Evolutionary conservation across 2,113 vertebrate species (phyloP).

Genomic region (Datnioides undecimradiatus): DNA sequence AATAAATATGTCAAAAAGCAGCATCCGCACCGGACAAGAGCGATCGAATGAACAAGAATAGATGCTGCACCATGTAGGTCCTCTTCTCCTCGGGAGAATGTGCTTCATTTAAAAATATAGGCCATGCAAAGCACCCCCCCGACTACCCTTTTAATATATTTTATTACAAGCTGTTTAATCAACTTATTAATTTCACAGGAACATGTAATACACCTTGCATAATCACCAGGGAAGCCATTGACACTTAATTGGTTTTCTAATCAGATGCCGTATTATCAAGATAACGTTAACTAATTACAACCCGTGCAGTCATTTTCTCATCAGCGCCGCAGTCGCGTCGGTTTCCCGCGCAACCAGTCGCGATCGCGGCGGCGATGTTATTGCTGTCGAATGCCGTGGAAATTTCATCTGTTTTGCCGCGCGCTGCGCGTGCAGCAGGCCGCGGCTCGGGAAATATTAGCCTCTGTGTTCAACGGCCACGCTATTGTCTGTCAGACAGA

Average conservation of each 20-base stretch:
- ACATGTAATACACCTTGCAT: slow-evolving; percentile 46
- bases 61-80: too few species aligned
- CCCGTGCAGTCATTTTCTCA: slow-evolving; percentile 64
- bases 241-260: slow-evolving; percentile 70
- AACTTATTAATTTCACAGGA: slow-evolving; percentile 57
- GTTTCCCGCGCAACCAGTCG: slow-evolving; percentile 58
- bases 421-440: neutral
- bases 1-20: neutral
- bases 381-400: slow-evolving; percentile 55
- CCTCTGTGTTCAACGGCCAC: slow-evolving; percentile 14
- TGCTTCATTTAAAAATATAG: slow-evolving; percentile 24
- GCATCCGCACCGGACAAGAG: neutral
- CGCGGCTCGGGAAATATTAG: slow-evolving; percentile 32
- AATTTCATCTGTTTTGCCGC: slow-evolving; percentile 47
- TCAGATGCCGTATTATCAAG: slow-evolving; percentile 66
- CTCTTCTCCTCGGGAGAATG: neutral
- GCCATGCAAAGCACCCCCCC: slow-evolving; percentile 18
- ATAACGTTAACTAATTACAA: slow-evolving; percentile 73
- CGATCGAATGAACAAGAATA: neutral
- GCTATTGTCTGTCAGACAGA: slow-evolving; percentile 10
- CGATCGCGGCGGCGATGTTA: slow-evolving; percentile 37
- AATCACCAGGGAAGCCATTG: slow-evolving; percentile 63
- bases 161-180: slow-evolving; percentile 61
- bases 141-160: slow-evolving; percentile 37
- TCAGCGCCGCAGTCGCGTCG: slow-evolving; percentile 57